Conservation (phyloP, 2,888 invertebrate genomes). For the Cerastis rubricosa region DNA sequence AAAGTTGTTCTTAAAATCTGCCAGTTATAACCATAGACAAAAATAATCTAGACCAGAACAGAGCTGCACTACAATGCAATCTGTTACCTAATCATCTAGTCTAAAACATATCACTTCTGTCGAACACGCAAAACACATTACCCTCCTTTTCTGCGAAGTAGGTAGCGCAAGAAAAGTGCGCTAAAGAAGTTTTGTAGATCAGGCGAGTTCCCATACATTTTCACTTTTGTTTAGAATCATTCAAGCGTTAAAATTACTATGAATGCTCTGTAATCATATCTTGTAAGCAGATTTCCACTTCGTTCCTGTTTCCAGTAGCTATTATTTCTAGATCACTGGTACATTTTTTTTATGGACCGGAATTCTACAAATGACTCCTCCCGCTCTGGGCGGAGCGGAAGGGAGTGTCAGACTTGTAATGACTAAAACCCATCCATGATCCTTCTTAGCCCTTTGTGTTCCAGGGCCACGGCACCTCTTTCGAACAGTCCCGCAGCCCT, state of each 20-base stretch:
- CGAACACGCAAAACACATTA: conserved; percentile 38
- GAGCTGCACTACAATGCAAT: conserved; percentile 21
- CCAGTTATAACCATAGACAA: background rate
- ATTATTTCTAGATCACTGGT: background rate
- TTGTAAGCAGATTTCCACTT: background rate
- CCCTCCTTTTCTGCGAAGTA: conserved; percentile 23
- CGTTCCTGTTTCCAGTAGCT: background rate
- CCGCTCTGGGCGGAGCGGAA: no score
- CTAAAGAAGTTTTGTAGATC: conserved; percentile 18
- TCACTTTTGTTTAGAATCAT: conserved; percentile 27
- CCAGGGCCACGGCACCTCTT: no score
- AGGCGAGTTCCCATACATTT: conserved; percentile 11
- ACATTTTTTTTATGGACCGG: no score
- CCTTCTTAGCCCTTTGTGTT: no score
- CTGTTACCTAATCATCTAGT: conserved; percentile 23
- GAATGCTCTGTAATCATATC: background rate
- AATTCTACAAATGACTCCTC: no score
- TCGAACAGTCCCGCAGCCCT: no score
- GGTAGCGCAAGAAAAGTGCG: conserved; percentile 15
- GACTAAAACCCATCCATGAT: no score
- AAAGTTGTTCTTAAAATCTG: background rate
- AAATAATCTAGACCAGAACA: background rate
- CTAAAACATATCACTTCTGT: conserved; percentile 9
- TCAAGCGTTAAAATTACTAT: conserved; percentile 11
- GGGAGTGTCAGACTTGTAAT: no score